Evolutionary conservation across 2,888 invertebrate genomes (phyloP), one percentile per base, ranked within the genome.

Genomic region (Tetragonula carbonaria): DNA sequence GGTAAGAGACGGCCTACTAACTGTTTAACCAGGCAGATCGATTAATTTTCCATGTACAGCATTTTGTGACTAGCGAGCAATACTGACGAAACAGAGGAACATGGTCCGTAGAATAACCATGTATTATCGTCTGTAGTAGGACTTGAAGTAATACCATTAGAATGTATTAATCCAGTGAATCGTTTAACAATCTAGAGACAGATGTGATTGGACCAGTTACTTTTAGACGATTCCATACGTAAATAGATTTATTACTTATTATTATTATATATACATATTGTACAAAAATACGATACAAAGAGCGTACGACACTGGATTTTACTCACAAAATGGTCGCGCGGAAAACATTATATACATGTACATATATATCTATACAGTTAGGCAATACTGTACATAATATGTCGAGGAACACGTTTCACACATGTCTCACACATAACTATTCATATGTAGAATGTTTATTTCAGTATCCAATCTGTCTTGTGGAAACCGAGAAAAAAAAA

Each of bases 391-490:
- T 95, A 95, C 94, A 94, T 94, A 92, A 90, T 86, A 78, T 80
- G 81, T 90, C 86, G 88, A 85, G 67, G 87, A 91, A 94, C 93
- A 93, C 92, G 90, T 92, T 78, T 92, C 91, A 93, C 92, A 93
- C 93, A 92, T 88, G 86, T 92, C 91, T 92, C 91, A 93, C 92
- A 93, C 91, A 90, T 92, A 91, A 91, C 90, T 83, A 82, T 77
- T 93, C 92, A 94, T 94, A 95, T 96, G 96, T 95, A 95, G 96
- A 96, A 96, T 96, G 96, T 96, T 95, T 95, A 95, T 95, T 95
- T 95, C 96, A 95, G 95, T 95, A 95, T 95, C 96, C 96, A 96
- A 96, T 96, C 96, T 96, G 96, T 95, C 95, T 95, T 94, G 87
- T 71, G 82, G 87, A 82, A 78, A 78, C 78, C 57, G 50, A 63